Evolutionary conservation across 37 sponge, comb jelly and placozoan genomes (phyloP).

Genomic region (Beroe forskalii): DNA sequence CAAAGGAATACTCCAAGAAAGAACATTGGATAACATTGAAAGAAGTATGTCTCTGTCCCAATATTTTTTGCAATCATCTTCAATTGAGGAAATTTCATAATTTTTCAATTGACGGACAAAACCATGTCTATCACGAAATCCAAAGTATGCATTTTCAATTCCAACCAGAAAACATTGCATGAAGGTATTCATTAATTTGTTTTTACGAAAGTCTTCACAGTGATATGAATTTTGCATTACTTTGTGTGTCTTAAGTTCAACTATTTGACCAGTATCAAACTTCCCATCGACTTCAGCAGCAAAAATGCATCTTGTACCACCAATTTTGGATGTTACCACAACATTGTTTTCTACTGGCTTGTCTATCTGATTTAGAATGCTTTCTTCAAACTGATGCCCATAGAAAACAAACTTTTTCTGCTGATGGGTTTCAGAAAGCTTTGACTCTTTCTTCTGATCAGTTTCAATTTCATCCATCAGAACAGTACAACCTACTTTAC

Average conservation of each 20-base stretch:
- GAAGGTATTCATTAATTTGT: constrained; percentile 46
- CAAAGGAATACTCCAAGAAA: background rate
- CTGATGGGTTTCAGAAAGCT: background rate
- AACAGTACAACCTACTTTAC: constrained; percentile 3
- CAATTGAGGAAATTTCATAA: constrained; percentile 5
- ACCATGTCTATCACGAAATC: constrained; percentile 12
- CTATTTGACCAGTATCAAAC: background rate
- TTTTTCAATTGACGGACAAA: background rate
- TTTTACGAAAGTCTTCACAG: background rate
- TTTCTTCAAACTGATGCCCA: constrained; percentile 24
- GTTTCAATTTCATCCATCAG: constrained; percentile 59
- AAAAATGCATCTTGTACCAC: background rate
- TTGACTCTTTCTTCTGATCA: background rate
- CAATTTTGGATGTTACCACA: constrained; percentile 43
- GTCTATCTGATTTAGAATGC: background rate
- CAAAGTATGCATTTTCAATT: background rate
- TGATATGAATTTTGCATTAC: background rate
- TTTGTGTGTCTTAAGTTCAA: constrained; percentile 24
- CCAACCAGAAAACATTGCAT: constrained; percentile 49
- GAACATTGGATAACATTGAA: background rate
- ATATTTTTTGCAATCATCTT: background rate
- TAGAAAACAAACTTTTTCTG: constrained; percentile 13
- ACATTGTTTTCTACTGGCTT: background rate
- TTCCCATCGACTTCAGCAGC: constrained; percentile 59
- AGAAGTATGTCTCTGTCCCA: background rate